Conservation (phyloP, 2,888 invertebrate genomes). For the Eretmocerus hayati region DNA sequence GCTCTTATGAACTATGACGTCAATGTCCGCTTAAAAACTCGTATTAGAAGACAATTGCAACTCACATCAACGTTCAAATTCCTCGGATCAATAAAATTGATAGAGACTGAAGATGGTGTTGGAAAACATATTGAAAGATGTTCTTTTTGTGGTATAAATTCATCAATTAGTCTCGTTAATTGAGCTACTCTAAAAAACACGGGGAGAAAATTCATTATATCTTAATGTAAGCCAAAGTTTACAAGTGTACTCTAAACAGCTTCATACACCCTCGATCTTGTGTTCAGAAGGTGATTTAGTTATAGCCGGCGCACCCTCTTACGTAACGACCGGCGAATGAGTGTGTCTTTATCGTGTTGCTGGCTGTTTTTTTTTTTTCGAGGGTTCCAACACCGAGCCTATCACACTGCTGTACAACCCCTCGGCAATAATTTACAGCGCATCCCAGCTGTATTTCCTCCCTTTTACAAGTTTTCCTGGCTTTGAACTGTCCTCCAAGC, state of each 20-base stretch:
- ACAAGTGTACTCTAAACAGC: background rate
- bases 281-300: conserved; percentile 1
- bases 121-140: no score
- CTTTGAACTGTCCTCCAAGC: background rate
- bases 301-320: background rate
- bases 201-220: no score
- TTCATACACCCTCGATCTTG: background rate
- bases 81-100: no score
- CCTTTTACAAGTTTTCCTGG: conserved; percentile 5
- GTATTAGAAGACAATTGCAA: no score
- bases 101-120: no score
- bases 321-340: conserved; percentile 6
- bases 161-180: no score
- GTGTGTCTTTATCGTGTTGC: conserved; percentile 11
- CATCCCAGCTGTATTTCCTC: conserved; percentile 4
- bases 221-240: conserved; percentile 17
- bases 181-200: no score
- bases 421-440: conserved; percentile 11
- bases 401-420: background rate
- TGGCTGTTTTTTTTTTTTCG: background rate
- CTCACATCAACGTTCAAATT: no score
- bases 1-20: no score
- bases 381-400: background rate
- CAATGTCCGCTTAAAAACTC: no score
- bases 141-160: no score